phyloP scores from a whole-genome alignment of 2,888 invertebrate genomes.

The Sphinx pinastri region DNA sequence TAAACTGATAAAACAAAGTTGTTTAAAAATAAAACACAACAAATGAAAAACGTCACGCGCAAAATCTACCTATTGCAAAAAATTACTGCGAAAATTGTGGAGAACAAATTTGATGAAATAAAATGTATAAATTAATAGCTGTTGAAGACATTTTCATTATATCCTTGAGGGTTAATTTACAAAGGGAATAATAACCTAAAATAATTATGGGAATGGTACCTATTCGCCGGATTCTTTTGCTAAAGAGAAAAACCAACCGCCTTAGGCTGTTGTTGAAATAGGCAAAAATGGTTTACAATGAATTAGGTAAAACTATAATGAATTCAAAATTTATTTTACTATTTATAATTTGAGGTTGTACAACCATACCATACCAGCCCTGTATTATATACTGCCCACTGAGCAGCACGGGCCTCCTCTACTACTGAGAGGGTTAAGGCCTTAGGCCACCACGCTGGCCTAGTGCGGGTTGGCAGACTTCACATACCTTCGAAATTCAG shows the following conservation, averaged over 20 bases:
- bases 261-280: conserved; percentile 15
- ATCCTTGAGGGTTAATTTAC: conserved; percentile 6
- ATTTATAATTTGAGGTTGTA: not conserved
- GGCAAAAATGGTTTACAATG: not conserved
- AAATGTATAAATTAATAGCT: not conserved
- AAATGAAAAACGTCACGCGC: too few species aligned
- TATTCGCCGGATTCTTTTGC: conserved; percentile 14
- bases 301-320: not conserved
- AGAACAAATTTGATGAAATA: not conserved
- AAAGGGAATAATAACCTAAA: conserved; percentile 17
- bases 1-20: too few species aligned
- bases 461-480: too few species aligned
- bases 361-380: too few species aligned
- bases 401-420: too few species aligned
- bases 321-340: not conserved
- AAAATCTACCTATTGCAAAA: not conserved
- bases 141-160: conserved; percentile 8
- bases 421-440: too few species aligned
- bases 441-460: too few species aligned
- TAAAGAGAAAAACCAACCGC: conserved; percentile 15
- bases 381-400: too few species aligned
- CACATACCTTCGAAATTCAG: too few species aligned
- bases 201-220: conserved; percentile 3
- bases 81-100: not conserved
- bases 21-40: too few species aligned